Base-by-base conservation (phyloP, 2,888 invertebrate genomes). In the Cactoblastis cactorum region DNA sequence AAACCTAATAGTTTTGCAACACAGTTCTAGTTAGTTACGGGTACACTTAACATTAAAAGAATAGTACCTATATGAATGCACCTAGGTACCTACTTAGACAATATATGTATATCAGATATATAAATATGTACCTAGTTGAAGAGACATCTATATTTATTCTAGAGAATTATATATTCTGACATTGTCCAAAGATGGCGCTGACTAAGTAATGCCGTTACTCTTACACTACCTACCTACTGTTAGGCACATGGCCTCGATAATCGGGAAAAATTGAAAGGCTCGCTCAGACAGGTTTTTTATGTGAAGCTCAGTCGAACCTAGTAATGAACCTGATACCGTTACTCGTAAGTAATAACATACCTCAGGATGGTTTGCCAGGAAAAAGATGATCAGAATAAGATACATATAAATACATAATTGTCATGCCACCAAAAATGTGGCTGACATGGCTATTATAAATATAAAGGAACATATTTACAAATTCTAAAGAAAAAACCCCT, bases 401-500 rank as follows among this genome's bases (percentile, higher is more conserved):
- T n/a, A n/a, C n/a, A n/a, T n/a, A 37, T 11, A 38, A 11, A 38
- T 11, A 38, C 14, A 2, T 15, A 17, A 37, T 17, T 2, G 38
- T 43, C n/a, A 32, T 24, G 24, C 38, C 22, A 11, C 24, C 33
- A 24, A 6, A 15, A 37, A 12, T 22, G 19, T 28, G 15, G 53
- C 54, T 55, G 52, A 56, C 50, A 49, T 53, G 52, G 50, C 37
- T 49, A 53, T 54, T 53, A 51, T 56, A 54, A 60, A 59, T 32
- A 53, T 58, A 60, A 69, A 82, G 83, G 81, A 74, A 70, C 83
- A 80, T 87, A 80, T 87, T 69, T 83, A 86, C 82, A 86, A 49
- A 61, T 74, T 78, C 86, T 85, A 87, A 86, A 75, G 80, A 88
- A 87, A 22, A 87, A 81, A 86, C 82, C 72, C 88, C 87, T 88